These are phyloP conservation scores for Melipona beecheii DNA, from an alignment of 2,888 invertebrate genomes.

Conservation along the genomic window DNA sequence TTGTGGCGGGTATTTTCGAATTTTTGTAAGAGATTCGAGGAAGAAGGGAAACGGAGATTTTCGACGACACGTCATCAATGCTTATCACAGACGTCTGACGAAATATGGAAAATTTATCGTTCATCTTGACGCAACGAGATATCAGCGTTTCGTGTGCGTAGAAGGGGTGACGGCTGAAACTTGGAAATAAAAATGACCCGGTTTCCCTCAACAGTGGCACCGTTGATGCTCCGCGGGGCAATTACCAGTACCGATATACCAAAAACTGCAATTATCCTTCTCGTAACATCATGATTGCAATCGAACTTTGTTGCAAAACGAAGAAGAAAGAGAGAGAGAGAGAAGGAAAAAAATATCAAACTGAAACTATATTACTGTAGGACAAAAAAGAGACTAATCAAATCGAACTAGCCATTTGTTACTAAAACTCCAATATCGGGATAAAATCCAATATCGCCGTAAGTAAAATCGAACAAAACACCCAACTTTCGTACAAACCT, in stretches of 20 bases:
- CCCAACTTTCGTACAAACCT: neutral
- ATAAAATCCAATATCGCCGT: conserved; percentile 30
- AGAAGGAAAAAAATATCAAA: neutral
- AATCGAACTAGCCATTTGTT: conserved; percentile 26
- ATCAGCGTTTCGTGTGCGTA: conserved; percentile 21
- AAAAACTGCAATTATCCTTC: conserved; percentile 25
- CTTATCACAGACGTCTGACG: neutral
- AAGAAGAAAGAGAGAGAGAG: fast-evolving
- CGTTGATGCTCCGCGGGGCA: neutral
- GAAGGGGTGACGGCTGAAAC: conserved; percentile 51
- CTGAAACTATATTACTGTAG: neutral
- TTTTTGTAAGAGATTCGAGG: neutral
- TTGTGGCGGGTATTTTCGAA: neutral
- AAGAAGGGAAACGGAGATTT: neutral
- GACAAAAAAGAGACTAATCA: conserved; percentile 1
- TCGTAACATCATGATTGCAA: conserved; percentile 19
- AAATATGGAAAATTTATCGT: conserved; percentile 5
- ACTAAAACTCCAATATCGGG: conserved; percentile 32
- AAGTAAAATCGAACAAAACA: conserved; percentile 28
- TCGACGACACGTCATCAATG: neutral
- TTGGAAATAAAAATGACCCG: conserved; percentile 36
- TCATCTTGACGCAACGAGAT: conserved; percentile 59
- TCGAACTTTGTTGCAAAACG: neutral
- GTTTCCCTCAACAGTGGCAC: neutral
- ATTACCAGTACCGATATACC: neutral